A percentile compares a stretch with the other conserved stretches of the same genome.
These are phyloP conservation scores for Drosophila neonasuta DNA, from an alignment of 2,888 invertebrate genomes.

Conservation along the genomic window DNA sequence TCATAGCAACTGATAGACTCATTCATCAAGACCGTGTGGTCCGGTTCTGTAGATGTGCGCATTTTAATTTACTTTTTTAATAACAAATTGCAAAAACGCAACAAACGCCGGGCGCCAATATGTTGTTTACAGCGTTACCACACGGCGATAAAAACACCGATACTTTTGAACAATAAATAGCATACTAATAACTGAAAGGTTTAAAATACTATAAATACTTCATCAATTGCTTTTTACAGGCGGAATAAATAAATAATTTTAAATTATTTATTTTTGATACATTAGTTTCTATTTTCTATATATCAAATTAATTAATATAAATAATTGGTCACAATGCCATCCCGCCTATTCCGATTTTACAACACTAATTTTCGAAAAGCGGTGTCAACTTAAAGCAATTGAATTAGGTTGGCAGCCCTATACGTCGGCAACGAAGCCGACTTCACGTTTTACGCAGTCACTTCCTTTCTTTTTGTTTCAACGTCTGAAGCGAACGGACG, in stretches of 20 bases:
- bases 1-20: conserved; percentile 84
- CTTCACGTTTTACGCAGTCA: conserved; percentile 44
- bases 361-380: neutral
- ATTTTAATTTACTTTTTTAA: conserved; percentile 55
- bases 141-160: too few species aligned
- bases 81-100: neutral
- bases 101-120: conserved; percentile 42
- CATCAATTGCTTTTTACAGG: too few species aligned
- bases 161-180: too few species aligned
- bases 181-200: too few species aligned
- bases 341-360: neutral
- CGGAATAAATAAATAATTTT: too few species aligned
- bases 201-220: too few species aligned
- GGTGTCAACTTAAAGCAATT: conserved; percentile 18
- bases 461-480: conserved; percentile 79
- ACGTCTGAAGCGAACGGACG: conserved; percentile 75
- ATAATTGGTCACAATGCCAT: too few species aligned
- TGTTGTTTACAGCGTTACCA: neutral
- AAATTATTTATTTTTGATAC: too few species aligned
- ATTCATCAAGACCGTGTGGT: conserved; percentile 83
- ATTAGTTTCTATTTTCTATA: too few species aligned
- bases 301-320: too few species aligned
- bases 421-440: conserved; percentile 38
- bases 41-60: conserved; percentile 77
- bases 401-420: conserved; percentile 5